These are phyloP conservation scores for Timandra comae DNA, from an alignment of 2,888 invertebrate genomes.

Conservation along the genomic window DNA sequence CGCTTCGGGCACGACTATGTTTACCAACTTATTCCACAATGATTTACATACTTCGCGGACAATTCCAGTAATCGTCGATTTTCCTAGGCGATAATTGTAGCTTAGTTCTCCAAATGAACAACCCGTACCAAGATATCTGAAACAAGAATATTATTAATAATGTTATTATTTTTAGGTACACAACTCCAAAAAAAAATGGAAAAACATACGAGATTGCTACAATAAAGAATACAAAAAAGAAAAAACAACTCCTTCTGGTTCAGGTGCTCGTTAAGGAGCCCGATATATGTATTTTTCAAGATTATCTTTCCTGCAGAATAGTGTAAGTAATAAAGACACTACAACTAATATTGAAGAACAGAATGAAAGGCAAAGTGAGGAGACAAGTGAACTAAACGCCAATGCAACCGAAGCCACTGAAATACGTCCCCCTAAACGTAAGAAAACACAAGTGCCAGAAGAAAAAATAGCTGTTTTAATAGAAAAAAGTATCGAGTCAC, in stretches of 20 bases:
- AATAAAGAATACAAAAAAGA: constrained; percentile 23
- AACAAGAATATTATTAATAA: constrained; percentile 19
- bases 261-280: constrained; percentile 21
- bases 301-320: constrained; percentile 28
- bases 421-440: constrained; percentile 22
- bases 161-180: constrained; percentile 18
- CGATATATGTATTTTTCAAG: constrained; percentile 28
- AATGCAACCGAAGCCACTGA: constrained; percentile 22
- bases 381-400: constrained; percentile 21
- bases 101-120: constrained; percentile 24
- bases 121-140: constrained; percentile 26
- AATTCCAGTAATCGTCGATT: constrained; percentile 27
- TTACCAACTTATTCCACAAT: constrained; percentile 26
- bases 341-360: constrained; percentile 23
- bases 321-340: constrained; percentile 23
- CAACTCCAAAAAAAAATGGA: constrained; percentile 25
- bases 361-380: constrained; percentile 22
- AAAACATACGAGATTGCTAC: constrained; percentile 26
- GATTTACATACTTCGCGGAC: constrained; percentile 23
- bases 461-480: constrained; percentile 24
- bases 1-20: constrained; percentile 16
- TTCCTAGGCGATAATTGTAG: constrained; percentile 24
- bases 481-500: constrained; percentile 25
- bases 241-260: constrained; percentile 21
- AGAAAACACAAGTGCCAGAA: constrained; percentile 24